Conservation (phyloP, 2,797 vertebrate genomes). For the Argentina silus region DNA sequence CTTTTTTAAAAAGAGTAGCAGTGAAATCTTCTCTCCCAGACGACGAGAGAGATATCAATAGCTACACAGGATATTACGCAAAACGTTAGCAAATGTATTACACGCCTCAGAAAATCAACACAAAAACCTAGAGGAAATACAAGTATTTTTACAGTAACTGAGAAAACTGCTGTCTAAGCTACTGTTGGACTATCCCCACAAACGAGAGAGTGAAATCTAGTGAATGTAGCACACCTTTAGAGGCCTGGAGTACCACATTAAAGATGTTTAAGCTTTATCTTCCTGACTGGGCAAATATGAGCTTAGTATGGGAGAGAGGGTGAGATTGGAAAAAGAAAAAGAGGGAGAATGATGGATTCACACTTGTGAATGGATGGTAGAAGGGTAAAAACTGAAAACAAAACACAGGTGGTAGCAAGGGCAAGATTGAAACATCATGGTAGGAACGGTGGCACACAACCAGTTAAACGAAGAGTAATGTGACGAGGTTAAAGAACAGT, state of each 20-base stretch:
- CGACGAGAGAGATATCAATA: conserved; percentile 61
- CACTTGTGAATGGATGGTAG: background rate
- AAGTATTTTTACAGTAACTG: background rate
- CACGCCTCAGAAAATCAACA: background rate
- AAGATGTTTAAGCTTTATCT: conserved; percentile 16
- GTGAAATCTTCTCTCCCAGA: conserved; percentile 34
- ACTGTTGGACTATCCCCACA: conserved; percentile 31
- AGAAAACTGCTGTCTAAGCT: background rate
- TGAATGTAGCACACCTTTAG: conserved; percentile 17
- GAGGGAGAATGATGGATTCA: background rate
- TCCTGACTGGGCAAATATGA: conserved; percentile 34
- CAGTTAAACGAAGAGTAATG: background rate
- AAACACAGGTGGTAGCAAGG: background rate
- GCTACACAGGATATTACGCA: conserved; percentile 4
- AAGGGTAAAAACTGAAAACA: background rate
- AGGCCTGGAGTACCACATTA: background rate
- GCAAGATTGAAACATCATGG: too few species aligned
- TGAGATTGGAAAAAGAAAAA: conserved; percentile 3
- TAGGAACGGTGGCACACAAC: too few species aligned
- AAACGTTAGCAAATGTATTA: background rate
- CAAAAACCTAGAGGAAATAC: too few species aligned
- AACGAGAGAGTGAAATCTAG: conserved; percentile 12
- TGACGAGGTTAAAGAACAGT: background rate
- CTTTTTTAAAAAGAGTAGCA: conserved; percentile 51
- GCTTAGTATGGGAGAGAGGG: background rate